phyloP scores from a whole-genome alignment of 92 coral and sea anemone species.

The Phenganax subtilis region DNA sequence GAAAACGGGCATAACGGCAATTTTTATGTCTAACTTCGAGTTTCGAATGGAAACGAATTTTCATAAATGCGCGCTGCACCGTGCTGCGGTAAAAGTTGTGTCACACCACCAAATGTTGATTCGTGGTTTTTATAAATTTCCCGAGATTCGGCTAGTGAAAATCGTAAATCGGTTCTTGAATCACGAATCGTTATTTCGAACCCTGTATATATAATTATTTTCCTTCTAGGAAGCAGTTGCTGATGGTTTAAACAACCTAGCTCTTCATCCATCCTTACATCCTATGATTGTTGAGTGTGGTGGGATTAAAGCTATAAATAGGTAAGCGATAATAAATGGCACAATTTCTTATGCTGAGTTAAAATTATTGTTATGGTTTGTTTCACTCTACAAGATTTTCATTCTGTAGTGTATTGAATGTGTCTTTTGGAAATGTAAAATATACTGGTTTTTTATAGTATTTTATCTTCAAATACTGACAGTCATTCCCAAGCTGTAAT shows the following conservation, averaged over 20 bases:
- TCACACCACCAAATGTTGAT: too few species aligned
- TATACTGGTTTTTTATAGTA: conserved; percentile 45
- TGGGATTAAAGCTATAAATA: conserved; percentile 88
- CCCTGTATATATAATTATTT: background rate
- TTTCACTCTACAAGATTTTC: background rate
- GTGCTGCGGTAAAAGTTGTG: too few species aligned
- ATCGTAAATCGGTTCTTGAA: too few species aligned
- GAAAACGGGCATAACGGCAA: too few species aligned
- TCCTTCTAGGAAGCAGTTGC: conserved; percentile 64
- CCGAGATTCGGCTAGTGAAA: too few species aligned
- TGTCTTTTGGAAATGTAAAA: background rate
- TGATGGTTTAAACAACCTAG: conserved; percentile 75
- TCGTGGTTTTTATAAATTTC: too few species aligned
- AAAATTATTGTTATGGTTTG: background rate
- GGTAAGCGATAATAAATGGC: conserved; percentile 40
- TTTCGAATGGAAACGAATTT: too few species aligned
- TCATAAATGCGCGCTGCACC: too few species aligned
- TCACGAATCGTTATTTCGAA: too few species aligned
- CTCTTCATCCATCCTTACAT: conserved; percentile 83
- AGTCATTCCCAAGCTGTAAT: conserved; percentile 69
- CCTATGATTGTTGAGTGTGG: conserved; percentile 90
- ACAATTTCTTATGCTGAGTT: too few species aligned
- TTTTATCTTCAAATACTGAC: conserved; percentile 75
- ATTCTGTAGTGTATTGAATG: background rate
- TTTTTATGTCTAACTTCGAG: too few species aligned